Conservation (phyloP, 2,888 invertebrate species). For the Ichneumon xanthorius region DNA sequence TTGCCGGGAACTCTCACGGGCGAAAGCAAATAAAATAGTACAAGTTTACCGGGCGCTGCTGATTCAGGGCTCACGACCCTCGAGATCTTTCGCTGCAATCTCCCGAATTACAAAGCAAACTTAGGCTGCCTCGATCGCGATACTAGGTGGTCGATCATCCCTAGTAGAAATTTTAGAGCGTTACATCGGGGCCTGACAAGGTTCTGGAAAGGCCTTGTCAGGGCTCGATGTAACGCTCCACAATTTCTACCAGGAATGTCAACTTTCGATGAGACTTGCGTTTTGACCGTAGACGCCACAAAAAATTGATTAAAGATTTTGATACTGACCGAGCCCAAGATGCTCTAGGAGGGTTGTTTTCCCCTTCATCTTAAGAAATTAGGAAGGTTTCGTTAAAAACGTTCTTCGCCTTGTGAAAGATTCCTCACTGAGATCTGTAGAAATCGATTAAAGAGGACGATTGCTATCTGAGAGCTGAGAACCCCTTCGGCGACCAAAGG, state of each 20-base stretch:
- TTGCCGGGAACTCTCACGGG: conserved; percentile 48
- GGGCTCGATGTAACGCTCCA: no score
- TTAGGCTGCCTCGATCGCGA: conserved; percentile 7
- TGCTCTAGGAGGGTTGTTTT: background rate
- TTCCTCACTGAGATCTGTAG: conserved; percentile 2
- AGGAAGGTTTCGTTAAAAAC: background rate
- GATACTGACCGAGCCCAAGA: background rate
- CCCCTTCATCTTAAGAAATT: background rate
- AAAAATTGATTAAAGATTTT: background rate
- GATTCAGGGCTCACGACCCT: conserved; percentile 11
- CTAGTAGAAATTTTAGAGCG: no score
- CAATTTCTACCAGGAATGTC: background rate
- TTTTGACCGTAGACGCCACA: background rate
- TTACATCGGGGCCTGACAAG: no score
- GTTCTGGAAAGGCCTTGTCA: no score
- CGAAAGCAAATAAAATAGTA: conserved; percentile 52
- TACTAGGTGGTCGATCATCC: background rate
- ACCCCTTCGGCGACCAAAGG: conserved; percentile 76
- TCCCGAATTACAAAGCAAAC: conserved; percentile 13
- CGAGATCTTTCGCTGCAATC: conserved; percentile 24
- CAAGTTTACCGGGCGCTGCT: background rate
- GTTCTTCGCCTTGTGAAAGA: background rate
- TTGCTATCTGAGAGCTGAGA: conserved; percentile 73
- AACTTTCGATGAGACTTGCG: background rate
- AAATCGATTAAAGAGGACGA: conserved; percentile 48